Evolutionary conservation across 2,113 vertebrate species (phyloP).

Genomic region (Lamprologus ornatipinnis): DNA sequence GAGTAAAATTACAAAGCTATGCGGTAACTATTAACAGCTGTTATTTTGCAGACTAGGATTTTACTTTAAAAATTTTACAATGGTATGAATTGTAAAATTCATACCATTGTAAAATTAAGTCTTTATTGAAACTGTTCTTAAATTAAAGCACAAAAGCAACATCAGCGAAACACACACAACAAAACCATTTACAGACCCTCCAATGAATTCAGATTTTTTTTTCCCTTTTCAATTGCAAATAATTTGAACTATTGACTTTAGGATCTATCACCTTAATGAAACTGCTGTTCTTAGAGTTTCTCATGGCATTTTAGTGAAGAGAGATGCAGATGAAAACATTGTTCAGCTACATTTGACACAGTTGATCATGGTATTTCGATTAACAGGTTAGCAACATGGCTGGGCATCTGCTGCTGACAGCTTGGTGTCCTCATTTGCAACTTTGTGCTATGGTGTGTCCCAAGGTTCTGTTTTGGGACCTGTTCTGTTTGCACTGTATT

Average conservation of each 20-base stretch:
- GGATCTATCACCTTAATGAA: neutral
- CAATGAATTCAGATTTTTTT: neutral
- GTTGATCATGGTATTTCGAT: rapidly evolving
- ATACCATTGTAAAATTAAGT: neutral
- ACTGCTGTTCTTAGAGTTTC: neutral
- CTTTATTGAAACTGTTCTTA: neutral
- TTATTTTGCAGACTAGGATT: neutral
- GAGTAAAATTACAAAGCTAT: neutral
- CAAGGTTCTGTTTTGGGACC: neutral
- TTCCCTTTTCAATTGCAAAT: neutral
- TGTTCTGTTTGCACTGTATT: neutral
- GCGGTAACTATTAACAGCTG: neutral
- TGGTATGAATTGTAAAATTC: neutral
- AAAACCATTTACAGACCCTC: neutral
- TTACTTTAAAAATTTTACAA: neutral
- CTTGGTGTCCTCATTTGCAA: neutral
- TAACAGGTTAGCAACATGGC: neutral
- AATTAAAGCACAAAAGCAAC: neutral
- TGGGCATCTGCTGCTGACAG: neutral
- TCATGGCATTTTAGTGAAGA: neutral
- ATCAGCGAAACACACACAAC: neutral
- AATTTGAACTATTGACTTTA: neutral
- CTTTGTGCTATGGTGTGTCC: neutral
- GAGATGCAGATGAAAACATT: neutral
- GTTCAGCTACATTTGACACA: neutral